phyloP scores from a whole-genome alignment of 2,888 invertebrate species.

The Teinopalpus imperialis region DNA sequence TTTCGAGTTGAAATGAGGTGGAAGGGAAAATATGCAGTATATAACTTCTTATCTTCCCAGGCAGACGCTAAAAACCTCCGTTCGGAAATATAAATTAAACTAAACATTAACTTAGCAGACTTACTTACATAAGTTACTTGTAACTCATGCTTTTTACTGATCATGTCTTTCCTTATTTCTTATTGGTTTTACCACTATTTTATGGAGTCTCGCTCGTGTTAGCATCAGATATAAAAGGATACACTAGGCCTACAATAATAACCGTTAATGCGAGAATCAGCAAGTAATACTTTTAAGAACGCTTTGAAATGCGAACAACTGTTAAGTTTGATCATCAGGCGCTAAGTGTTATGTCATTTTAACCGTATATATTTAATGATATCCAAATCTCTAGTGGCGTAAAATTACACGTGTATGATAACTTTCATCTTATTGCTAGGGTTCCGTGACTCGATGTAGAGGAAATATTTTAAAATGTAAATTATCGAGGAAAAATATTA shows the following conservation, averaged over 20 bases:
- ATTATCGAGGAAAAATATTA: too few relatives aligned
- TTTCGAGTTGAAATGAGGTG: too few relatives aligned
- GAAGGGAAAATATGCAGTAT: too few relatives aligned
- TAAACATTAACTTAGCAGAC: too few relatives aligned
- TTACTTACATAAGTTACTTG: not conserved
- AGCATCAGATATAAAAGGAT: constrained; percentile 19
- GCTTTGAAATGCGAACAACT: not conserved
- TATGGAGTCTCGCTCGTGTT: constrained; percentile 5
- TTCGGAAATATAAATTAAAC: too few relatives aligned
- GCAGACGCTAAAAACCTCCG: too few relatives aligned
- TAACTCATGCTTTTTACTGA: not conserved
- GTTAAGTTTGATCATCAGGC: not conserved
- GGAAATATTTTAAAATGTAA: too few relatives aligned
- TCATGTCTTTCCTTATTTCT: constrained; percentile 18
- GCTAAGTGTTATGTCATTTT: not conserved
- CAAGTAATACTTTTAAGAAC: constrained; percentile 2
- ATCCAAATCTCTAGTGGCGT: not conserved
- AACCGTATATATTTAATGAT: not conserved
- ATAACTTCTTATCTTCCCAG: too few relatives aligned
- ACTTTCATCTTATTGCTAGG: not conserved
- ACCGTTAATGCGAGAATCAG: constrained; percentile 17
- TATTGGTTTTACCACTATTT: constrained; percentile 13
- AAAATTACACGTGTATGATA: not conserved
- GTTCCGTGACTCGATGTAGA: too few relatives aligned
- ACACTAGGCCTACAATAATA: constrained; percentile 3